These are phyloP conservation scores for Macrosoma leucophasiata DNA, from an alignment of 2,888 invertebrate species.

Conservation along the genomic window DNA sequence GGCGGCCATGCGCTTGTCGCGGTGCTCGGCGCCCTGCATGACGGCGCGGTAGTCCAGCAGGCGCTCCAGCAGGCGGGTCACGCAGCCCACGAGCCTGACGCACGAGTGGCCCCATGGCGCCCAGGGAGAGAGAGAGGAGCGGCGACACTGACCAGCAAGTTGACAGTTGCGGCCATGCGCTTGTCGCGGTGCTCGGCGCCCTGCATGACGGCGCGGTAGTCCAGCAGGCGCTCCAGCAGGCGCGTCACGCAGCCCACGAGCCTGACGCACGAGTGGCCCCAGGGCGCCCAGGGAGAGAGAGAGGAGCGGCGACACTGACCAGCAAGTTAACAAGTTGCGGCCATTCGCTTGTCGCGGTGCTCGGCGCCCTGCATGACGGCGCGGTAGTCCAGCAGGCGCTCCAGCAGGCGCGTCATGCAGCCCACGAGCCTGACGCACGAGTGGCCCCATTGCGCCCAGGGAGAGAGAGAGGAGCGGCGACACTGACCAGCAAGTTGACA, in stretches of 20 bases:
- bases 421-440: conserved; percentile 94
- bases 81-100: conserved; percentile 93
- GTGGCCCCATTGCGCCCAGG: conserved; percentile 91
- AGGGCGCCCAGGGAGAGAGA: too few species aligned
- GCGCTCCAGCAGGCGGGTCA: conserved; percentile 90
- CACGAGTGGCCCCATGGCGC: conserved; percentile 97
- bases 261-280: too few species aligned
- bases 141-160: conserved; percentile 88
- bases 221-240: conserved; percentile 89
- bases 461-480: too few species aligned
- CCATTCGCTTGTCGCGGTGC: conserved; percentile 96
- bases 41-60: conserved; percentile 96
- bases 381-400: conserved; percentile 93
- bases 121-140: too few species aligned
- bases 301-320: too few species aligned
- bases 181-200: conserved; percentile 97
- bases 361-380: conserved; percentile 97
- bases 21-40: conserved; percentile 95
- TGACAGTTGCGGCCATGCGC: conserved; percentile 97
- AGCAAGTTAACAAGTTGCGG: conserved; percentile 95
- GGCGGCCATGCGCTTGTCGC: conserved; percentile 97
- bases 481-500: conserved; percentile 90
- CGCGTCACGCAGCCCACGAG: conserved; percentile 94
- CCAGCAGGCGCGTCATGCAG: conserved; percentile 91
- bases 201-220: conserved; percentile 96